These are phyloP conservation scores for Phyllostomus discolor DNA, from an alignment of 2,113 vertebrate genomes.

Conservation along the genomic window DNA sequence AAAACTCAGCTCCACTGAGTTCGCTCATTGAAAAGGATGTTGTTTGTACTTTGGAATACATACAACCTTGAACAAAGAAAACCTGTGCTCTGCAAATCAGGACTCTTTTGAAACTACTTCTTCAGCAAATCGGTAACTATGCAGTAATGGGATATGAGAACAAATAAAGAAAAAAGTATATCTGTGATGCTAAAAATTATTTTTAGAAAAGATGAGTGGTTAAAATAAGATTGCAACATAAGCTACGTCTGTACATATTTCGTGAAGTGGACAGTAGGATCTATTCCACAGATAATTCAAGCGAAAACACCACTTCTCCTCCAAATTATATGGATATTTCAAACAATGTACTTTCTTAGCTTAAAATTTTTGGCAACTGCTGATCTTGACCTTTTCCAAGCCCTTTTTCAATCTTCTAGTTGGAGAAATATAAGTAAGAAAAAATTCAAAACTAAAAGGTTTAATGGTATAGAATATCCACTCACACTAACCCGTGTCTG, in stretches of 20 bases:
- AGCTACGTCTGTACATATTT: conserved; percentile 1
- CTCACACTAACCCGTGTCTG: not conserved
- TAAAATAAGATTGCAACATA: not conserved
- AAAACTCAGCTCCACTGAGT: not conserved
- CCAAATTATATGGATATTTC: conserved; percentile 2
- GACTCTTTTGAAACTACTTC: conserved; percentile 41
- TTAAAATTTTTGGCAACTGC: not conserved
- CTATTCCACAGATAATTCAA: conserved; percentile 19
- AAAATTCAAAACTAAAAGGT: not conserved
- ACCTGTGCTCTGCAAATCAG: conserved; percentile 29
- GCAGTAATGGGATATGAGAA: conserved; percentile 13
- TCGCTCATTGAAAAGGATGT: not conserved
- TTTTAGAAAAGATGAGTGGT: conserved; percentile 1
- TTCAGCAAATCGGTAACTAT: conserved; percentile 55
- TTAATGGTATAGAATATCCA: not conserved
- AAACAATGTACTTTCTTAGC: not conserved
- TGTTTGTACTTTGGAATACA: conserved; percentile 12
- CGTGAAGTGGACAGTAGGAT: not conserved
- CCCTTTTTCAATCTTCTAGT: not conserved
- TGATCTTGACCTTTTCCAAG: not conserved
- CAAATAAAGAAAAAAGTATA: conserved; percentile 9
- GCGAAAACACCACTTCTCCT: not conserved
- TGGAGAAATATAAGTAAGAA: not conserved
- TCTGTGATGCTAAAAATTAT: conserved; percentile 16
- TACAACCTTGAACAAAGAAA: conserved; percentile 11